Conservation (phyloP, 2,113 vertebrate species). For the Progne subis region DNA sequence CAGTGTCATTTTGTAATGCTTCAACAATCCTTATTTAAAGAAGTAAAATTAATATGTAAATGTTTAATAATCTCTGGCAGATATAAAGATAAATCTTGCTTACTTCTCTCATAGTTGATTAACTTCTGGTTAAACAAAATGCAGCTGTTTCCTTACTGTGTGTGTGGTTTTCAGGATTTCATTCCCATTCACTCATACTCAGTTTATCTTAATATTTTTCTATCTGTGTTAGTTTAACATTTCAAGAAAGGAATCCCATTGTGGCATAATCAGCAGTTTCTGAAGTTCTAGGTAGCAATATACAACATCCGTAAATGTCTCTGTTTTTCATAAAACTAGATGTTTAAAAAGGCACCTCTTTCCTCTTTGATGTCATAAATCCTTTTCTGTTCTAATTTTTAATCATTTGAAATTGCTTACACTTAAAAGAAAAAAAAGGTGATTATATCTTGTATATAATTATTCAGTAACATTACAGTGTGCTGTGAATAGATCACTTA, state of each 20-base stretch:
- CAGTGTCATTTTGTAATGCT: slow-evolving; percentile 2
- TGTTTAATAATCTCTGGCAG: slow-evolving; percentile 23
- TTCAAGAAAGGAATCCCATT: not conserved
- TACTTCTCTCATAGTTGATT: slow-evolving; percentile 41
- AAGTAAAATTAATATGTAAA: slow-evolving; percentile 26
- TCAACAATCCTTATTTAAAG: not conserved
- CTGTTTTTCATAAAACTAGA: not conserved
- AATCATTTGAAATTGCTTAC: not conserved
- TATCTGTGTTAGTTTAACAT: not conserved
- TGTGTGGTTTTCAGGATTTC: slow-evolving; percentile 8
- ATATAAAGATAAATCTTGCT: slow-evolving; percentile 30
- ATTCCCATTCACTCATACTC: not conserved
- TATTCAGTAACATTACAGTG: not conserved
- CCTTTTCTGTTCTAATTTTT: slow-evolving; percentile 15
- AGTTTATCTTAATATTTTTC: slow-evolving; percentile 24
- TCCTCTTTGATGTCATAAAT: slow-evolving; percentile 36
- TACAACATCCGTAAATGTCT: not conserved
- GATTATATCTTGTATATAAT: slow-evolving; percentile 9
- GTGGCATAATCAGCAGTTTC: not conserved
- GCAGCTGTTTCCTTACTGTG: slow-evolving; percentile 24
- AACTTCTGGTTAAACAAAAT: slow-evolving; percentile 48
- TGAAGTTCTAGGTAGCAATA: not conserved
- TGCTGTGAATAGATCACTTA: not conserved
- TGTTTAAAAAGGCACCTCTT: not conserved
- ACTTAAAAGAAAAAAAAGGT: slow-evolving; percentile 17